Evolutionary conservation across 2,888 invertebrate species (phyloP), one percentile per base, ranked within the genome.

Genomic region (Campoletis raptor): DNA sequence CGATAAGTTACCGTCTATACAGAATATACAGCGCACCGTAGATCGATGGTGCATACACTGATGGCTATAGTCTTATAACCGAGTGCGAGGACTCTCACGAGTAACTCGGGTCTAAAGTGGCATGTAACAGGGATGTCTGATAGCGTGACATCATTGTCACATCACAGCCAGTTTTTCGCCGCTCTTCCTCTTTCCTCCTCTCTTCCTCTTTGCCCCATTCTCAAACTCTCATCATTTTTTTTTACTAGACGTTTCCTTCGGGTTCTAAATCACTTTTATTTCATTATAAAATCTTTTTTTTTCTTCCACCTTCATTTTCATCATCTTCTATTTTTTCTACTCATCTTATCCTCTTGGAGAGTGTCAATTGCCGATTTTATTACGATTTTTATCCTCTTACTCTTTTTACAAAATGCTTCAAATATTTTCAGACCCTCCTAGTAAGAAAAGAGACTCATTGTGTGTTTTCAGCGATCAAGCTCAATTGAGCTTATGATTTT

Each of bases 141-240:
- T 81, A 64, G 77, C 73, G 82, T 64, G 85, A 86, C 85, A 86
- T 83, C 83, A 83, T 86, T 85, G 87, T 87, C 85, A 81, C 87
- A 88, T 87, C 87, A 80, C 85, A 83, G 86, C 86, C 81, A 79
- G 85, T 85, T 88, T 67, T 81, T 48, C 74, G 64, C 74, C 80
- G 84, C 77, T 64, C 81, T 57, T 37, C 69, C 78, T 84, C 67
- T 69, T 42, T 67, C 61, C 48, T 6, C 37, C 40, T 9, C 73
- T 73, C 54, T 73, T 40, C 24, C 61, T 15, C 45, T 40, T 72
- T 79, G 48, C 70, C 67, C 66, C 52, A 36, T 21, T 48, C 15
- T 61, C 37, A 24, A 61, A 42, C 54, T 74, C 52, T 64, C 66
- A 21, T 42, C 45, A 54, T 45, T 54, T 74, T 21, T 54, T 70